phyloP scores from a whole-genome alignment of 1,140 invertebrate genomes.

The Cydia fagiglandana region DNA sequence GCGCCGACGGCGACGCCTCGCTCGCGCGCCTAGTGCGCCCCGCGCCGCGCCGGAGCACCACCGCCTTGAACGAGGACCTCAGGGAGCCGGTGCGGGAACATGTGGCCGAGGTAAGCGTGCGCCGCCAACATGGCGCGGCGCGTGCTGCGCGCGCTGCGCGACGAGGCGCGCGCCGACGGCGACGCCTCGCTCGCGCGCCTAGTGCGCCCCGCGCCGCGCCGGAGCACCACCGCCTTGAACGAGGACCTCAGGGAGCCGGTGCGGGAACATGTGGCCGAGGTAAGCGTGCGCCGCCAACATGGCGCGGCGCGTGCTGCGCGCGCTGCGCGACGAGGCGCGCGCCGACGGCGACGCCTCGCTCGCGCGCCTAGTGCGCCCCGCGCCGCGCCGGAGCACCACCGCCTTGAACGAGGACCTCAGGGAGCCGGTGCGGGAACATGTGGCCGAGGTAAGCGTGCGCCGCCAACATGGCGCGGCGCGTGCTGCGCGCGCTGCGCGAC shows the following conservation, averaged over 20 bases:
- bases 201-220: slow-evolving; percentile 54
- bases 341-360: slow-evolving; percentile 59
- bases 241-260: slow-evolving; percentile 53
- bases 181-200: slow-evolving; percentile 61
- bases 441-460: slow-evolving; percentile 61
- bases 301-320: slow-evolving; percentile 59
- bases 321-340: slow-evolving; percentile 60
- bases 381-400: slow-evolving; percentile 50
- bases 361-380: slow-evolving; percentile 58
- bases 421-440: slow-evolving; percentile 57
- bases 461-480: slow-evolving; percentile 58
- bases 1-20: slow-evolving; percentile 57
- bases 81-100: slow-evolving; percentile 56
- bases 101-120: slow-evolving; percentile 60
- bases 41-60: slow-evolving; percentile 49
- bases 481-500: slow-evolving; percentile 60
- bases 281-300: slow-evolving; percentile 56
- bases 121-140: slow-evolving; percentile 60
- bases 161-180: slow-evolving; percentile 58
- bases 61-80: slow-evolving; percentile 45
- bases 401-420: slow-evolving; percentile 45
- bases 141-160: slow-evolving; percentile 58
- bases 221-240: slow-evolving; percentile 46
- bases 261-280: slow-evolving; percentile 63
- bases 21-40: slow-evolving; percentile 61